Evolutionary conservation across 2,797 vertebrate species (phyloP).

Genomic region (Molossus molossus): DNA sequence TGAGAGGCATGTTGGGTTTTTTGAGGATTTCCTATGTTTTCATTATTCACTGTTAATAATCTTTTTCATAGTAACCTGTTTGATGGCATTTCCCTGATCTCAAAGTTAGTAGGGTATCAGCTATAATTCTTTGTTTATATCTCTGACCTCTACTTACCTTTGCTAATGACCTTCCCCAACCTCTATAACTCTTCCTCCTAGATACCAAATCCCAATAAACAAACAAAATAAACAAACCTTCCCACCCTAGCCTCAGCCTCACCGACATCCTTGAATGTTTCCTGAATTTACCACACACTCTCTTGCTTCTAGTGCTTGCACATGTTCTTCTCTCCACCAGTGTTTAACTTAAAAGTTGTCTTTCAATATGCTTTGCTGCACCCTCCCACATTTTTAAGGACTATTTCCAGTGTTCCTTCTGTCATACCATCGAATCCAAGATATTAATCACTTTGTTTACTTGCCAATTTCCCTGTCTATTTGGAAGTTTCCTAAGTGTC

Average conservation of each 20-base stretch:
- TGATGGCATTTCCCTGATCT: slow-evolving; percentile 94
- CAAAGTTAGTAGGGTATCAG: slow-evolving; percentile 93
- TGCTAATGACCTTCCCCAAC: not conserved
- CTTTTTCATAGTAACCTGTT: slow-evolving; percentile 96
- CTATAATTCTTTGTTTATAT: slow-evolving; percentile 96
- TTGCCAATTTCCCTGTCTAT: not conserved
- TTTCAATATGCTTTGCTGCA: not conserved
- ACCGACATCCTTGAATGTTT: not conserved
- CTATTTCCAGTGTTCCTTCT: not conserved
- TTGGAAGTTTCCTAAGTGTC: not conserved
- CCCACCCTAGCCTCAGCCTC: not conserved
- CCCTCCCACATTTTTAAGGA: not conserved
- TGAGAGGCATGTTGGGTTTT: slow-evolving; percentile 92
- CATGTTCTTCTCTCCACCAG: not conserved
- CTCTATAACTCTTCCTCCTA: not conserved
- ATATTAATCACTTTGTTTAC: not conserved
- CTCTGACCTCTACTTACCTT: slow-evolving; percentile 76
- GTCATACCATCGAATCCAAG: no score
- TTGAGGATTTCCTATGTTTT: slow-evolving; percentile 89
- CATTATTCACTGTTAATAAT: slow-evolving; percentile 95
- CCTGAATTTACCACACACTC: not conserved
- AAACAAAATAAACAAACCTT: not conserved
- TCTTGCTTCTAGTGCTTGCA: not conserved
- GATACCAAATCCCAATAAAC: not conserved
- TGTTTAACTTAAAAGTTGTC: not conserved